phyloP scores from a whole-genome alignment of 2,113 vertebrate genomes.

The Dascyllus trimaculatus region DNA sequence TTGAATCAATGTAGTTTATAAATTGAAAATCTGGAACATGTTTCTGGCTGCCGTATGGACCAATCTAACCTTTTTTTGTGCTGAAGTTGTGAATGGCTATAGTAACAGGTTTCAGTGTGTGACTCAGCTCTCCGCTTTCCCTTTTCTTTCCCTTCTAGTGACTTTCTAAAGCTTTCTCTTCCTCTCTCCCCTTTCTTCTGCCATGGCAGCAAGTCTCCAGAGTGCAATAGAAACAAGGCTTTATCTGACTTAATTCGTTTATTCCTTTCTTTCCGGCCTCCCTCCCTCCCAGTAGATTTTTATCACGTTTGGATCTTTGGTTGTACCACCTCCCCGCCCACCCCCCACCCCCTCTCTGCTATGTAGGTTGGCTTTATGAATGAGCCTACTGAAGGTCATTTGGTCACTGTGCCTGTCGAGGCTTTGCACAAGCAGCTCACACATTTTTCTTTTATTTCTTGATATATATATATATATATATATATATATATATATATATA shows the following conservation, averaged over 20 bases:
- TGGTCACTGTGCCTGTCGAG: constrained; percentile 49
- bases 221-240: constrained; percentile 66
- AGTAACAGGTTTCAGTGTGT: constrained; percentile 18
- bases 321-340: not conserved
- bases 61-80: not conserved
- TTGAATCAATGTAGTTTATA: constrained; percentile 12
- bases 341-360: not conserved
- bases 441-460: constrained; percentile 61
- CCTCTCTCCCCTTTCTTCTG: constrained; percentile 15
- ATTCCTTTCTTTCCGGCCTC: constrained; percentile 60
- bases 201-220: constrained; percentile 56
- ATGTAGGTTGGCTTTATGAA: constrained; percentile 59
- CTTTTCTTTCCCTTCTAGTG: constrained; percentile 30
- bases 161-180: constrained; percentile 25
- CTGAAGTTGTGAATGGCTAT: constrained; percentile 11
- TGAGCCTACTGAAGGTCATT: constrained; percentile 70
- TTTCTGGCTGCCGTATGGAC: constrained; percentile 9
- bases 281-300: constrained; percentile 48
- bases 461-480: not conserved
- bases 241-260: constrained; percentile 74
- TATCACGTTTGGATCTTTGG: constrained; percentile 60
- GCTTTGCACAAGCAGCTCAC: constrained; percentile 46
- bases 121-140: constrained; percentile 25
- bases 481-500: no score
- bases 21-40: constrained; percentile 8